Evolutionary conservation across 64 coral and sea anemone genomes (phyloP).

Genomic region (Montipora efflorescens): DNA sequence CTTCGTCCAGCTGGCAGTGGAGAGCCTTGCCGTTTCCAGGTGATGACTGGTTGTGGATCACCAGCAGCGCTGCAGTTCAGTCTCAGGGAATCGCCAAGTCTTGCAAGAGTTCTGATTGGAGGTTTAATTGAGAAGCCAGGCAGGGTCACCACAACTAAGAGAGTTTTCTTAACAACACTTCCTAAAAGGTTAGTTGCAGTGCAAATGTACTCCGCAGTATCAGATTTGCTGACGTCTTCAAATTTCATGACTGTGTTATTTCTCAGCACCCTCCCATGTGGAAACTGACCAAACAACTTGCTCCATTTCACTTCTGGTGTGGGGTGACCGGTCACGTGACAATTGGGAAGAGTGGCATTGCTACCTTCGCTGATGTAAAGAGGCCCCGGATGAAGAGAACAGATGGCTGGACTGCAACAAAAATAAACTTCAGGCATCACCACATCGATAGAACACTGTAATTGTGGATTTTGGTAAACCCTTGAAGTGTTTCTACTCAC

Average conservation of each 20-base stretch:
- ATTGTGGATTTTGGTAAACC: too few relatives aligned
- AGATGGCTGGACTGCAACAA: not conserved
- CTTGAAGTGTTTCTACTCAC: too few relatives aligned
- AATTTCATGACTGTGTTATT: not conserved
- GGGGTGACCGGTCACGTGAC: constrained; percentile 69
- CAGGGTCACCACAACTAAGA: not conserved
- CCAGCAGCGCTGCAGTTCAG: constrained; percentile 61
- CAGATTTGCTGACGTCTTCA: constrained; percentile 10
- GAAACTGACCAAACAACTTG: constrained; percentile 58
- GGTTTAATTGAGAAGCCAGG: not conserved
- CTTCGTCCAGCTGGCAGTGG: constrained; percentile 20
- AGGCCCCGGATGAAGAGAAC: constrained; percentile 21
- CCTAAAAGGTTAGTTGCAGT: constrained; percentile 44
- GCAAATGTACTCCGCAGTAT: constrained; percentile 32
- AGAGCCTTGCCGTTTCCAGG: constrained; percentile 30
- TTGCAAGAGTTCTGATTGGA: not conserved
- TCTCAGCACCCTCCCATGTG: constrained; percentile 24
- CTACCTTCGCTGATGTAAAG: not conserved
- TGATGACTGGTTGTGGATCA: constrained; percentile 62
- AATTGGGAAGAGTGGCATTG: constrained; percentile 27
- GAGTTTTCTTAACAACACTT: not conserved
- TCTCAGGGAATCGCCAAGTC: not conserved
- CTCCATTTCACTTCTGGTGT: constrained; percentile 43
- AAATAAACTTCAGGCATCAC: too few relatives aligned
- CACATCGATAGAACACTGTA: too few relatives aligned